These are phyloP conservation scores for Cynoglossus semilaevis DNA, from an alignment of 2,113 vertebrate genomes.

Conservation along the genomic window DNA sequence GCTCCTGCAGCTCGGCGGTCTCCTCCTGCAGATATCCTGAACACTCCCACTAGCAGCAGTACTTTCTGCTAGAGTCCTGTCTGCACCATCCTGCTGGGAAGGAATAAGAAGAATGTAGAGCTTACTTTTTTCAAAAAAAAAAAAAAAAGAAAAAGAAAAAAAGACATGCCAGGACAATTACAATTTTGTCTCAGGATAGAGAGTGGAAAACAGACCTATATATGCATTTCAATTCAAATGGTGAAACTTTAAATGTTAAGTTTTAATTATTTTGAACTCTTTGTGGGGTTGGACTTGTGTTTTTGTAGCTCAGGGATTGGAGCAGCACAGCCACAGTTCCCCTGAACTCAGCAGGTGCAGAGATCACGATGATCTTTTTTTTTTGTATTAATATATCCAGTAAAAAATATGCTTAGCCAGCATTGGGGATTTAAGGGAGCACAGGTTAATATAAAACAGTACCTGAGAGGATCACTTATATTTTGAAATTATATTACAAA, in stretches of 20 bases:
- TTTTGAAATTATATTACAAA: too few relatives aligned
- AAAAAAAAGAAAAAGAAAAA: background rate
- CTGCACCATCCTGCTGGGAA: constrained; percentile 2
- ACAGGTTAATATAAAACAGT: background rate
- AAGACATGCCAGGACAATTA: too few relatives aligned
- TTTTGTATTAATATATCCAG: background rate
- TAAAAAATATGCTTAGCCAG: background rate
- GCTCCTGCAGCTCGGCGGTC: constrained; percentile 4
- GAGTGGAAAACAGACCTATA: too few relatives aligned
- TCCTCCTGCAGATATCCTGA: constrained; percentile 17
- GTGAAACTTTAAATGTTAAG: too few relatives aligned
- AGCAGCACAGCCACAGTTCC: background rate
- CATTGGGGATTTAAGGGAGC: background rate
- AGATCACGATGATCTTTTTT: background rate
- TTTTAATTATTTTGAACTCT: too few relatives aligned
- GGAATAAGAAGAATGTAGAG: constrained; percentile 7
- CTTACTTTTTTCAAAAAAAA: background rate
- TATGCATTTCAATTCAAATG: too few relatives aligned
- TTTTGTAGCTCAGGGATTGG: too few relatives aligned
- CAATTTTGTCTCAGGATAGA: too few relatives aligned
- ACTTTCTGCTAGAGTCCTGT: constrained; percentile 17
- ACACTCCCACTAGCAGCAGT: constrained; percentile 18
- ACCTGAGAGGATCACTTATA: background rate
- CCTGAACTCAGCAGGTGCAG: background rate
- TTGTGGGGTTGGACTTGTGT: too few relatives aligned